Base-by-base conservation (phyloP, 2,113 vertebrate species). In the Brachirus orientalis region DNA sequence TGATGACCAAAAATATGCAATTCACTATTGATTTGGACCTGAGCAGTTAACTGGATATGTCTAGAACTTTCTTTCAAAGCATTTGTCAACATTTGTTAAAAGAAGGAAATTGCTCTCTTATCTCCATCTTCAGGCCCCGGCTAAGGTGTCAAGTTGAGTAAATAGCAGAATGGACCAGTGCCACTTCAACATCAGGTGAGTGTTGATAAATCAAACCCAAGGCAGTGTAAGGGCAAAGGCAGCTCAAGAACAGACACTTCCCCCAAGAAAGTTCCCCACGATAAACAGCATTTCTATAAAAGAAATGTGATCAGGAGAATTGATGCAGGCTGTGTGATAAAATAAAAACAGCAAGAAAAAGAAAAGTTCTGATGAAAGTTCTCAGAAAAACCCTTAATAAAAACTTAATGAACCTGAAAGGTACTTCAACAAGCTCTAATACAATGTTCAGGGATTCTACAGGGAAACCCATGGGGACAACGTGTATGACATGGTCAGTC, bases 81-180 rank as follows among this genome's bases (percentile, higher is more conserved):
- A 35, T 51, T 48, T 53, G 57, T 53, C 35, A 33, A 33, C 33
- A 37, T 45, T 45, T 12, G 6, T 13, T 13, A 3, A 59, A 61
- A 46, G 11, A 64, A 35, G 8, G 12, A 14, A 53, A 17, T 19
- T 40, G 0, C 35, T 65, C 57, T 75, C 71, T 75, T 78, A 82
- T 78, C 83, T 69, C 20, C 52, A 82, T 70, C 81, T 73, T 50
- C 72, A 84, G 76, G 19, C 59, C 7, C 7, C 2, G 43, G 8
- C 11, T 11, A 33, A 48, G 72, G 41, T 59, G 63, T 55, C 11
- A 22, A 33, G 44, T 17, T 6, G n/a, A 41, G 55, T 4, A 1
- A 37, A 37, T n/a, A n/a, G n/a, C n/a, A n/a, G n/a, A n/a, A n/a
- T n/a, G n/a, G n/a, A n/a, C n/a, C 53, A 38, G 58, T 14, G 50